A percentile compares a stretch with the other conserved stretches of the same genome.
Conservation (phyloP, 1,140 invertebrate species). For the Leptinotarsa defecta region DNA sequence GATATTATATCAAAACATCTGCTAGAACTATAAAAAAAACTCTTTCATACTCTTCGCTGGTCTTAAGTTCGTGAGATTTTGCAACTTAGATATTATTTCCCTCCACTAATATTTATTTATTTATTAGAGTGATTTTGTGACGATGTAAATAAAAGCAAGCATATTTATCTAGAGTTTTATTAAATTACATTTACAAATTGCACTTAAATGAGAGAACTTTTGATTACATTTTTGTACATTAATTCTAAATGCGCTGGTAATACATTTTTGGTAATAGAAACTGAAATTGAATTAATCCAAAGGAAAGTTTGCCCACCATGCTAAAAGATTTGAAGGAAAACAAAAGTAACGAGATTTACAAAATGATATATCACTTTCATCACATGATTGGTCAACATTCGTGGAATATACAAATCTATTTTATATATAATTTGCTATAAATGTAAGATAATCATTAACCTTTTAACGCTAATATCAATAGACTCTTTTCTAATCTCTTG, state of each 20-base stretch:
- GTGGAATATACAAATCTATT: too few relatives aligned
- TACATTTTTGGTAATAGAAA: not conserved
- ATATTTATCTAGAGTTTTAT: not conserved
- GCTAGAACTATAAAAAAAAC: not conserved
- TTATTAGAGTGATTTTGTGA: not conserved
- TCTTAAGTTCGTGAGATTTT: not conserved
- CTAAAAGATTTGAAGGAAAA: too few relatives aligned
- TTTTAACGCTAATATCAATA: too few relatives aligned
- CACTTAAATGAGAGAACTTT: slow-evolving; percentile 2
- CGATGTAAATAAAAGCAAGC: not conserved
- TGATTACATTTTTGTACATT: slow-evolving; percentile 1
- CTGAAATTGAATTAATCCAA: not conserved
- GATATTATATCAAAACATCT: too few relatives aligned
- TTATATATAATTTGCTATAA: too few relatives aligned
- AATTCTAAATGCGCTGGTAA: not conserved
- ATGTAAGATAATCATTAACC: too few relatives aligned
- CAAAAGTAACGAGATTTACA: too few relatives aligned
- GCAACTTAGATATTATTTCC: not conserved
- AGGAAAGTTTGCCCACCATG: not conserved
- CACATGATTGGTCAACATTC: too few relatives aligned
- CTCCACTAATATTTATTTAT: slow-evolving; percentile 1
- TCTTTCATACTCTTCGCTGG: not conserved
- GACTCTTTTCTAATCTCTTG: too few relatives aligned
- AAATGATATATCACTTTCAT: too few relatives aligned
- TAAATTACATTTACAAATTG: slow-evolving; percentile 3